A percentile compares a stretch with the other conserved stretches of the same genome.
These are phyloP conservation scores for Damaliscus lunatus DNA, from an alignment of 2,113 vertebrate species.

Conservation along the genomic window DNA sequence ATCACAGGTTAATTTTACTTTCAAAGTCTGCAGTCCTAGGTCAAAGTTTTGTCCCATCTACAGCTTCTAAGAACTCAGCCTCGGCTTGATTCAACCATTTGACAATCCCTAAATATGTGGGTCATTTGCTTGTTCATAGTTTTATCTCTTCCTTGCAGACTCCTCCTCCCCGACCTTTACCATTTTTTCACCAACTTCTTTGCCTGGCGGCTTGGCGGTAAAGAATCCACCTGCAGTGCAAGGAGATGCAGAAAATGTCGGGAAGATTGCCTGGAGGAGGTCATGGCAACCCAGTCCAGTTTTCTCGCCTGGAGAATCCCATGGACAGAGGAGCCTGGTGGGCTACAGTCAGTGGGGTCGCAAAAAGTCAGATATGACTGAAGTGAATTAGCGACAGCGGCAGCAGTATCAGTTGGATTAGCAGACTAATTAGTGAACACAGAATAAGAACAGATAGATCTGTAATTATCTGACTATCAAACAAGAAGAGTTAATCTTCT, in stretches of 20 bases:
- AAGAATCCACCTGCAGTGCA: neutral
- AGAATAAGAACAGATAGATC: neutral
- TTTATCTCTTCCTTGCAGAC: neutral
- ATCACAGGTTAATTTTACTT: neutral
- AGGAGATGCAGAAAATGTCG: neutral
- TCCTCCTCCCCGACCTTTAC: neutral
- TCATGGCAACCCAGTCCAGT: neutral
- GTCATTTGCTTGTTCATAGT: neutral
- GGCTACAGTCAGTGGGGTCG: neutral
- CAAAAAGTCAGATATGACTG: neutral
- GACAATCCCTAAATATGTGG: neutral
- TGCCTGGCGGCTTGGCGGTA: neutral
- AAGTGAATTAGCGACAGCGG: neutral
- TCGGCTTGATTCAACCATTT: neutral
- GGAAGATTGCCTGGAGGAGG: neutral
- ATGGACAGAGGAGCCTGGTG: neutral
- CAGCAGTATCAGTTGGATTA: neutral
- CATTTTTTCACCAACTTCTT: neutral
- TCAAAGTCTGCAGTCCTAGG: neutral
- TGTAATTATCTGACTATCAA: neutral
- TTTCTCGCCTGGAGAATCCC: neutral
- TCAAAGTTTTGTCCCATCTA: neutral
- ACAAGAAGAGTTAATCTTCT: neutral
- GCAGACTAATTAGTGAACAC: neutral
- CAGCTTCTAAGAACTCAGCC: neutral